phyloP scores from a whole-genome alignment of 2,113 vertebrate genomes.

The Rhegmatorhina hoffmannsi region DNA sequence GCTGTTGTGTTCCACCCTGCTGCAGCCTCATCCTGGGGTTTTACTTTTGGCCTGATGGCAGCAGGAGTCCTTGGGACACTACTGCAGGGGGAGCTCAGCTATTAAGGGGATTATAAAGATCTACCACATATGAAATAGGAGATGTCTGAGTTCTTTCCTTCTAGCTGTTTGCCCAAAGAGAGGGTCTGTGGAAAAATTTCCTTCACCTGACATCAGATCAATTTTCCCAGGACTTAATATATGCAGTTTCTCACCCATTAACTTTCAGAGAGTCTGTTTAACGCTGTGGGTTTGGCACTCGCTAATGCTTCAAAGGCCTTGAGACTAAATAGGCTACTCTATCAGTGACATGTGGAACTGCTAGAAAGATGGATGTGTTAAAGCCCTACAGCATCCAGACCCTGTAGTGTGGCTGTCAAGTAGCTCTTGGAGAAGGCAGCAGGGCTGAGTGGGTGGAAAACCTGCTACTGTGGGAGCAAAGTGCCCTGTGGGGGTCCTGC shows the following conservation, averaged over 20 bases:
- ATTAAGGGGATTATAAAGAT: not conserved
- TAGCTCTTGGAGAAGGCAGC: not conserved
- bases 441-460: not conserved
- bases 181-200: not conserved
- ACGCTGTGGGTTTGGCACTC: not conserved
- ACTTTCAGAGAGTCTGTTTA: constrained; percentile 35
- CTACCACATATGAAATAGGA: not conserved
- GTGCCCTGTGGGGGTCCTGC: not conserved
- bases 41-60: not conserved
- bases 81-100: not conserved
- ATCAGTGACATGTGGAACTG: constrained; percentile 19
- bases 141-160: not conserved
- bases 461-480: fast-evolving
- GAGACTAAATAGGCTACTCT: constrained; percentile 35
- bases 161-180: not conserved
- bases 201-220: not conserved
- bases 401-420: not conserved
- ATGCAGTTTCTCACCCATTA: constrained; percentile 12
- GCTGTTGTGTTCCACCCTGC: not conserved
- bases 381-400: not conserved
- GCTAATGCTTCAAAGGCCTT: constrained; percentile 47
- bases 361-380: not conserved
- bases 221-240: not conserved
- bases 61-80: not conserved
- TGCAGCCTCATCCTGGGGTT: not conserved